Conservation (phyloP, 2,797 vertebrate species). For the Meda fulgida region DNA sequence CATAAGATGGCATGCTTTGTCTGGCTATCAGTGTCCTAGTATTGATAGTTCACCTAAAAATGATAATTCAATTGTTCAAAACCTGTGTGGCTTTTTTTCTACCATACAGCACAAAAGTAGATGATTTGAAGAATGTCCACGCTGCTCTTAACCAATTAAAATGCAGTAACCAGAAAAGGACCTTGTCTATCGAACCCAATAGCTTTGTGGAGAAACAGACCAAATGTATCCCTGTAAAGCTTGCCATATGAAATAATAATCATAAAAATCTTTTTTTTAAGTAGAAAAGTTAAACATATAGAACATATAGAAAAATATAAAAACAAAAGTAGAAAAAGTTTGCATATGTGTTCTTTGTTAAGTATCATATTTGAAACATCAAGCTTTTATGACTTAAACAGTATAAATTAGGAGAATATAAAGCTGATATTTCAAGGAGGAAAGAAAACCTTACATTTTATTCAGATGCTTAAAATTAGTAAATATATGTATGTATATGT, state of each 20-base stretch:
- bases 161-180: background rate
- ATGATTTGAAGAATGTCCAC: background rate
- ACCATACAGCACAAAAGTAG: background rate
- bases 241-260: background rate
- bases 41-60: constrained; percentile 6
- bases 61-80: background rate
- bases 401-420: too few relatives aligned
- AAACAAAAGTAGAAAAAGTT: too few relatives aligned
- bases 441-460: too few relatives aligned
- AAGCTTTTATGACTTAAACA: too few relatives aligned
- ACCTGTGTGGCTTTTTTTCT: background rate
- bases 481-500: too few relatives aligned
- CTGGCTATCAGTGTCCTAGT: background rate
- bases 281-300: background rate
- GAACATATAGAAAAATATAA: background rate
- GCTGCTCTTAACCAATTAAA: background rate
- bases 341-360: too few relatives aligned
- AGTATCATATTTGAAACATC: too few relatives aligned
- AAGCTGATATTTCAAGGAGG: too few relatives aligned
- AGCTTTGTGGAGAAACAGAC: background rate
- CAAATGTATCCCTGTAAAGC: background rate
- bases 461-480: too few relatives aligned
- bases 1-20: constrained; percentile 6
- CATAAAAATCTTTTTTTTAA: background rate
- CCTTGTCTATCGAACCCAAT: background rate